These are phyloP conservation scores for Azemiops feae DNA, from an alignment of 2,113 vertebrate genomes.

Conservation along the genomic window DNA sequence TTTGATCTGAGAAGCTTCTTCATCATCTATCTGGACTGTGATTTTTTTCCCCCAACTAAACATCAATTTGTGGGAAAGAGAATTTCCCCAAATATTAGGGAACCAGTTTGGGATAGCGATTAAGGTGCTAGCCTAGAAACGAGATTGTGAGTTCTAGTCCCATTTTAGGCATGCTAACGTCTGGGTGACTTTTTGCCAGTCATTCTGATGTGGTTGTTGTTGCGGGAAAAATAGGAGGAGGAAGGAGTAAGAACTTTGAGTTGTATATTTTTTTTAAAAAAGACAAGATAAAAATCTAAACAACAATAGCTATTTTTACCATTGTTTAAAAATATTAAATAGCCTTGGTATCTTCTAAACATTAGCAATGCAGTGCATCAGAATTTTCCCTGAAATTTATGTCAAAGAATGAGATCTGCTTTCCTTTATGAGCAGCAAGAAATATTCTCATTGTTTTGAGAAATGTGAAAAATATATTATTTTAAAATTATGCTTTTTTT, in stretches of 20 bases:
- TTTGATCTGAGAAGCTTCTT: slow-evolving; percentile 9
- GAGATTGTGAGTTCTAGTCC: not conserved
- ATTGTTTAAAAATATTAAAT: not conserved
- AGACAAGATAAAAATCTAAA: not conserved
- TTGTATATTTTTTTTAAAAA: not conserved
- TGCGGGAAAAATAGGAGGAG: not conserved
- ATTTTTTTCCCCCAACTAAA: not conserved
- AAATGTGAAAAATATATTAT: slow-evolving; percentile 34
- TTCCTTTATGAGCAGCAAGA: slow-evolving; percentile 20
- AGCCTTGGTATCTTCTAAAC: slow-evolving; percentile 23
- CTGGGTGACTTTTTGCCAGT: not conserved
- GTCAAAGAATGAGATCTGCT: slow-evolving; percentile 16
- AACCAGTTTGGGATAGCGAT: not conserved
- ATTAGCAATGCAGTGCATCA: not conserved
- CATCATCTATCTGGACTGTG: slow-evolving; percentile 29
- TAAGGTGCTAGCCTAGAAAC: not conserved
- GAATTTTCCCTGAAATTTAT: slow-evolving; percentile 33
- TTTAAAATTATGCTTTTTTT: slow-evolving; percentile 39
- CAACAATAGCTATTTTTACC: slow-evolving; percentile 3
- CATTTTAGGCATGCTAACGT: not conserved
- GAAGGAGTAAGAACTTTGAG: not conserved
- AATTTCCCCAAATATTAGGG: slow-evolving; percentile 15
- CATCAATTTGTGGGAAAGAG: not conserved
- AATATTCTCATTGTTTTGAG: slow-evolving; percentile 41
- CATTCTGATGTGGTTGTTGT: not conserved